Conservation (phyloP, 1,140 invertebrate species). For the Monomorium pharaonis region DNA sequence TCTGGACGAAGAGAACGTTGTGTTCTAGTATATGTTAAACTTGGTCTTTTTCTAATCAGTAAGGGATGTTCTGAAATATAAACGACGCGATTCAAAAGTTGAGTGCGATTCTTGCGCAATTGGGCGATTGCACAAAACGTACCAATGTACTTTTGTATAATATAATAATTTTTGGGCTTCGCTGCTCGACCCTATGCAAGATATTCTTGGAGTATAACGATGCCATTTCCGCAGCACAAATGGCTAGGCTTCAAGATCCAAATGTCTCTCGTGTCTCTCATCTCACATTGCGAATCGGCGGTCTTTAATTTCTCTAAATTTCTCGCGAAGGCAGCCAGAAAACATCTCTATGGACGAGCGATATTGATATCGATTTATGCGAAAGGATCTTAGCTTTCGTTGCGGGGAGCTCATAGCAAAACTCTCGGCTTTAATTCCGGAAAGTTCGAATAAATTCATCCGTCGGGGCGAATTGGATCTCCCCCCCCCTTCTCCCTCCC, state of each 20-base stretch:
- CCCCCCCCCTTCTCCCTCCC: too few relatives aligned
- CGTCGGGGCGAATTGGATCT: slow-evolving; percentile 37
- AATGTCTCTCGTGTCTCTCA: slow-evolving; percentile 93
- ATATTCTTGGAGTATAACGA: slow-evolving; percentile 90
- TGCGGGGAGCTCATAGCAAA: neutral
- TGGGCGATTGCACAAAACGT: slow-evolving; percentile 56
- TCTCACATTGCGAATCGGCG: slow-evolving; percentile 88
- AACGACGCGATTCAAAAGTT: neutral
- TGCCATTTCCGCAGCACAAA: slow-evolving; percentile 94
- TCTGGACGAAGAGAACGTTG: slow-evolving; percentile 81
- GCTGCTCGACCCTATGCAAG: slow-evolving; percentile 86
- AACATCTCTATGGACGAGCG: slow-evolving; percentile 41
- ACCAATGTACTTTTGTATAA: slow-evolving; percentile 98
- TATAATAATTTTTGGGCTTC: slow-evolving; percentile 89
- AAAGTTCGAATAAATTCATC: slow-evolving; percentile 59
- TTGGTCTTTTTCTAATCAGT: slow-evolving; percentile 94
- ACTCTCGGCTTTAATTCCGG: slow-evolving; percentile 50
- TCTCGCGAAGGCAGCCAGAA: slow-evolving; percentile 74
- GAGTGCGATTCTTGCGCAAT: neutral
- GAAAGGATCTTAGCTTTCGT: neutral
- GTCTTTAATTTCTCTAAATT: slow-evolving; percentile 87
- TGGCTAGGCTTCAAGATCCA: slow-evolving; percentile 97
- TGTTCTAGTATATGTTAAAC: slow-evolving; percentile 96
- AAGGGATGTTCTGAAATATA: slow-evolving; percentile 90
- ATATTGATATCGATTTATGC: slow-evolving; percentile 61